Evolutionary conservation across 2,113 vertebrate genomes (phyloP).

Genomic region (Helogale parvula): DNA sequence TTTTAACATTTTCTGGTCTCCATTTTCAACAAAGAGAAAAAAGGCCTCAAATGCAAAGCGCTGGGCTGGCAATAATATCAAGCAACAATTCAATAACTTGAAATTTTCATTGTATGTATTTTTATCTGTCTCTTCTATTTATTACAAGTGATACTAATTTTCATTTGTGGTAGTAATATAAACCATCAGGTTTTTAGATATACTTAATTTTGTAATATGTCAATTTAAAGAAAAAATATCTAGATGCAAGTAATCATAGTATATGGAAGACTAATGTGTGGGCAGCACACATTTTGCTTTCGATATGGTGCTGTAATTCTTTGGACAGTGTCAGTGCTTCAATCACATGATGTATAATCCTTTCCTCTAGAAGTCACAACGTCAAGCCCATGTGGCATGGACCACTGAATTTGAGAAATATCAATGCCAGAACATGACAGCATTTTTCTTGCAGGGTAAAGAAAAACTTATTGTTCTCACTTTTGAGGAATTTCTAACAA

Average conservation of each 20-base stretch:
- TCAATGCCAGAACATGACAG: neutral
- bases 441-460: neutral
- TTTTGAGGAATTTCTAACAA: neutral
- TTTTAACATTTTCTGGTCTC: neutral
- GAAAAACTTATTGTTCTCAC: neutral
- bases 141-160: neutral
- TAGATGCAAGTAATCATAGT: neutral
- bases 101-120: neutral
- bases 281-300: neutral
- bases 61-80: neutral
- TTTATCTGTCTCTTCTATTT: neutral
- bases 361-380: neutral
- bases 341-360: neutral
- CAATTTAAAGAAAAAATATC: neutral
- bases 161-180: neutral
- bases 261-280: neutral
- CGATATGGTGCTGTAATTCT: neutral
- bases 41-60: neutral
- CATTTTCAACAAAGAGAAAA: neutral
- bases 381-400: neutral
- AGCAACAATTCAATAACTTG: neutral
- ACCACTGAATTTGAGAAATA: conserved; percentile 26
- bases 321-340: neutral
- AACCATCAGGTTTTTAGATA: neutral
- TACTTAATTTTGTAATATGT: neutral